Base-by-base conservation (phyloP, 2,888 invertebrate genomes). In the Polietes domitor region DNA sequence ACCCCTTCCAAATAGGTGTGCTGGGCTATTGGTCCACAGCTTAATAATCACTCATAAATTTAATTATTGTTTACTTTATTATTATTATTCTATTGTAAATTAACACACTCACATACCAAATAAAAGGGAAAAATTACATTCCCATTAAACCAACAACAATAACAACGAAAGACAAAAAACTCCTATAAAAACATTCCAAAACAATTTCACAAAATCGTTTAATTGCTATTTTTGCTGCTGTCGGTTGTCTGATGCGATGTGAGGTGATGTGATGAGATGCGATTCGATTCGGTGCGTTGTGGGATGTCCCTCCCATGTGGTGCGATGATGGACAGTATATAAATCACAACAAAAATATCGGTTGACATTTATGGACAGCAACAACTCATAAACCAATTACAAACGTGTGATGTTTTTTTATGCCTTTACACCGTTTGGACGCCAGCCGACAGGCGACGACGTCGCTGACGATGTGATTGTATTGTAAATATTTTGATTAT, bases 401-500 rank as follows among this genome's bases (percentile, higher is more conserved):
- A 58, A 24, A 58, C 17, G 47, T 55, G 37, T 61, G 24, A 74
- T 26, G 28, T 68, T 41, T 79, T 72, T 37, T 79, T 74, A 58
- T 58, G 9, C 24, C 26, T 26, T 24, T 26, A 26, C 26, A 24
- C 24, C 58, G 19, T 26, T 26, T 26, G 21, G 9, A 21, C 9
- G 6, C n/a, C 50, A n/a, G 19, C 9, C 43, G 43, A 32, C 32
- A 7, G 32, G 15, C 53, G 24, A 21, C 53, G 53, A 7, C 50
- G n/a, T 50, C 50, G 50, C 50, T 5, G 53, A 21, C 19, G 19
- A 24, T 68, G 41, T 68, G 24, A 41, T 43, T 43, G 15, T 21
- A 43, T 68, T 68, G 68, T 68, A 68, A 68, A 68, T 68, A 68
- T 68, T 68, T 68, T 43, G 24, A 68, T 68, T 43, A 68, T 61